Evolutionary conservation across 2,888 invertebrate species (phyloP), one percentile per base, ranked within the genome.

Genomic region (Ichneumoninae sp.): DNA sequence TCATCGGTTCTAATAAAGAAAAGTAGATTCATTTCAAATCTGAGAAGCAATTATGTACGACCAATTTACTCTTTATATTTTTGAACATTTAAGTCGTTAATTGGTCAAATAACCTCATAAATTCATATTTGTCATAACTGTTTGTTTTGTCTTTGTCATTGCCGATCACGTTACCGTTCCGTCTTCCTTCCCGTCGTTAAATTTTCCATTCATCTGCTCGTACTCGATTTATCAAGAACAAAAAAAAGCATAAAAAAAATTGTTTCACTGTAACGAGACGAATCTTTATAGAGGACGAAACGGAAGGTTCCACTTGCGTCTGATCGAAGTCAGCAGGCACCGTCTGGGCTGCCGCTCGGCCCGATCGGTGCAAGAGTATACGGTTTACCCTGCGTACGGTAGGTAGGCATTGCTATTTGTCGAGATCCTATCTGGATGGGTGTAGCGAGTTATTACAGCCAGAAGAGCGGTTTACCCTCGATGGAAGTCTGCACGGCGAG

Each of bases 361-460:
- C 4, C 44, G 40, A 26, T 16, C 22, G 16, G 33, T 33, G 60
- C 60, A 60, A 50, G 60, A 71, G 71, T 71, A 62, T 70, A 77
- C 50, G 47, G 47, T 75, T 66, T 78, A 75, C 70, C 62, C 54
- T 66, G 70, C 85, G 76, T 81, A 88, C 90, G 87, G 90, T 90
- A 89, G 89, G 88, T 81, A 90, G 89, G 89, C 89, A 90, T 91
- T 90, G 90, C 91, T 91, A 92, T 91, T 92, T 92, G 92, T 92
- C 91, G 91, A 91, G 92, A 92, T 92, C 86, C 82, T 91, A 91
- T 92, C 92, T 89, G 87, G 89, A 89, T 91, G 90, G 90, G 88
- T 91, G 90, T 91, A 91, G 89, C 89, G 90, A 92, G 90, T 92
- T 92, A 92, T 92, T 91, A 91, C 90, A 88, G 89, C 80, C 88